phyloP scores from a whole-genome alignment of 2,113 vertebrate genomes.

The Gasterosteus nipponicus region DNA sequence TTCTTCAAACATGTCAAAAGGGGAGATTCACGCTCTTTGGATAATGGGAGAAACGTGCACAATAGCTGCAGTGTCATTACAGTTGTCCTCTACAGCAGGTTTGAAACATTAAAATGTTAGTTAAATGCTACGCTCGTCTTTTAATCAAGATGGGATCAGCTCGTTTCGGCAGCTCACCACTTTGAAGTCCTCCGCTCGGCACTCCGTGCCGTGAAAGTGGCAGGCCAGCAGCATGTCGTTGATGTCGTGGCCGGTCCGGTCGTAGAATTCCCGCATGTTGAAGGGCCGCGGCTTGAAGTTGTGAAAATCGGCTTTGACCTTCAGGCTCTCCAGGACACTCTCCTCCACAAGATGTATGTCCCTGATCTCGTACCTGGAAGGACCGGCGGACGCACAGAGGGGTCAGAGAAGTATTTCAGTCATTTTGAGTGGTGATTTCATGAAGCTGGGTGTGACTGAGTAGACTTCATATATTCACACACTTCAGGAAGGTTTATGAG shows the following conservation, averaged over 20 bases:
- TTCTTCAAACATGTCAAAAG: background rate
- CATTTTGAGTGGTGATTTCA: constrained; percentile 18
- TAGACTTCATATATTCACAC: constrained; percentile 10
- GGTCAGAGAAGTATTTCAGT: constrained; percentile 12
- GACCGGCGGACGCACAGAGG: constrained; percentile 13
- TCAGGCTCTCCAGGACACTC: constrained; percentile 92
- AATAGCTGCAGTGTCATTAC: background rate
- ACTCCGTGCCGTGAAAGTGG: constrained; percentile 90
- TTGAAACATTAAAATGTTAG: background rate
- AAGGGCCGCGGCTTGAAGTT: constrained; percentile 97
- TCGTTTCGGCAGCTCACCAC: constrained; percentile 85
- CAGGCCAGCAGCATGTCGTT: constrained; percentile 95
- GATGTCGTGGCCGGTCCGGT: constrained; percentile 95
- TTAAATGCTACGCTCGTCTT: background rate
- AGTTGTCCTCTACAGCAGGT: background rate
- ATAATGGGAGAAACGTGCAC: background rate
- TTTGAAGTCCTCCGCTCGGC: constrained; percentile 93
- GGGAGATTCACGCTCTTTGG: background rate
- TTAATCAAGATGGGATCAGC: background rate
- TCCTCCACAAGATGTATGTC: constrained; percentile 95
- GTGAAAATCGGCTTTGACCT: constrained; percentile 95
- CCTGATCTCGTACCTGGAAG: constrained; percentile 91
- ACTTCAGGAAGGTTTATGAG: constrained; percentile 34
- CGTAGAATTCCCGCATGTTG: constrained; percentile 98
- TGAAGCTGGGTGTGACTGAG: constrained; percentile 7